Percentiles rank a stretch among this genome's conserved stretches.
Conservation (phyloP, 2,888 invertebrate species). For the Agelastica alni region DNA sequence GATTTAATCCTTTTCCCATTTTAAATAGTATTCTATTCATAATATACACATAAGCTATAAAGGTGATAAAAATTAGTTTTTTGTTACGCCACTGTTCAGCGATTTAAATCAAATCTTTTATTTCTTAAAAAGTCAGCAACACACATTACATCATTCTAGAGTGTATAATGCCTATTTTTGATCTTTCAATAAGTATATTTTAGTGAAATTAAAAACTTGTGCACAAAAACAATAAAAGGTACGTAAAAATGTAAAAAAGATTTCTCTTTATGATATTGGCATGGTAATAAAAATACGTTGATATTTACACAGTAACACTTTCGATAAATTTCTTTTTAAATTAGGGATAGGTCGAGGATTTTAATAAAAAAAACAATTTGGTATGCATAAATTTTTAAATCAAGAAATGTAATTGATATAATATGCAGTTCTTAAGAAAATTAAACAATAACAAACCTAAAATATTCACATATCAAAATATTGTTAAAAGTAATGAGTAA, state of each 20-base stretch:
- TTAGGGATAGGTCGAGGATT: too few relatives aligned
- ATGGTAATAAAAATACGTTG: neutral
- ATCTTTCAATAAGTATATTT: neutral
- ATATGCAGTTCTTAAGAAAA: slow-evolving; percentile 51
- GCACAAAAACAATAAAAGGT: neutral
- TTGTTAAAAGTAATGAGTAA: slow-evolving; percentile 46
- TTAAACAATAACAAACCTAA: slow-evolving; percentile 53
- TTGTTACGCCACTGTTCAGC: too few relatives aligned
- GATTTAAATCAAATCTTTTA: too few relatives aligned
- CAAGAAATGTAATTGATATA: slow-evolving; percentile 30
- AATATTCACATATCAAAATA: slow-evolving; percentile 53
- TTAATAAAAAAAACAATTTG: neutral
- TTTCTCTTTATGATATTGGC: neutral
- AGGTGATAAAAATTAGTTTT: too few relatives aligned
- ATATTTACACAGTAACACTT: neutral
- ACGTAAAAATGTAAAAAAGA: too few relatives aligned
- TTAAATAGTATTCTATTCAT: too few relatives aligned
- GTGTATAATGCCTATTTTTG: too few relatives aligned
- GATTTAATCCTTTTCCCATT: too few relatives aligned
- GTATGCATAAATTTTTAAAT: slow-evolving; percentile 8
- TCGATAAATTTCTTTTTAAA: neutral
- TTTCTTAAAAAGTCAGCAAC: too few relatives aligned
- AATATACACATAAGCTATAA: too few relatives aligned
- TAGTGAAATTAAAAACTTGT: neutral
- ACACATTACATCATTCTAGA: too few relatives aligned